Evolutionary conservation across 2,888 invertebrate species (phyloP), one percentile per base, ranked within the genome.

Genomic region (Phragmatobia fuliginosa): DNA sequence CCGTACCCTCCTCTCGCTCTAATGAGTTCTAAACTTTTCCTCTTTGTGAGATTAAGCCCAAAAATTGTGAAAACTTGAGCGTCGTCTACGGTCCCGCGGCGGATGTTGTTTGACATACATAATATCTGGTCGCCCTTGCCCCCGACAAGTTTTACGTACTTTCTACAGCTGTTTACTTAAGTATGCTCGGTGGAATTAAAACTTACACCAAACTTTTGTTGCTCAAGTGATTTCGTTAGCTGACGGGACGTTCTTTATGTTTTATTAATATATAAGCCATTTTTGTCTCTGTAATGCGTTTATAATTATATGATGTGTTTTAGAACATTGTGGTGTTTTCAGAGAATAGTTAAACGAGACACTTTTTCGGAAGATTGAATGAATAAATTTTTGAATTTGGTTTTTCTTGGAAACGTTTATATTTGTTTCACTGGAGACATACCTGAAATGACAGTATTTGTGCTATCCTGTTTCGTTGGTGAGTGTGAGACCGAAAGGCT

Each of bases 11-110:
- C 85, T 86, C 85, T 86, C 85, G 87, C 86, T 87, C 88, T 92
- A 92, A 93, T 92, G 91, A 93, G 91, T 92, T 92, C 84, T 81
- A 71, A 92, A 93, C 90, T 92, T 90, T 83, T 80, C 85, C 86
- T 88, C 87, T 90, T 90, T 89, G 90, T 87, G 84, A 90, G 88
- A 91, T 90, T 90, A 90, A 86, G 85, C 87, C 86, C 89, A 91
- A 92, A 90, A 90, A 89, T 90, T 87, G 86, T 85, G 73, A 88
- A 90, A 92, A 91, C 88, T 91, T 88, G 81, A 76, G 73, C 86
- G 80, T 71, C 67, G 66, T 64, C 70, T 70, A 68, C 71, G 78
- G 79, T 83, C 83, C 85, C 83, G 72, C 68, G 77, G 81, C 75
- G 83, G 77, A 81, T 83, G 85, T 81, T 86, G 86, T 87, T 83